Percentiles rank a stretch among this genome's conserved stretches.
Evolutionary conservation across 2,113 vertebrate species (phyloP).

Genomic region (Lophura nycthemera): DNA sequence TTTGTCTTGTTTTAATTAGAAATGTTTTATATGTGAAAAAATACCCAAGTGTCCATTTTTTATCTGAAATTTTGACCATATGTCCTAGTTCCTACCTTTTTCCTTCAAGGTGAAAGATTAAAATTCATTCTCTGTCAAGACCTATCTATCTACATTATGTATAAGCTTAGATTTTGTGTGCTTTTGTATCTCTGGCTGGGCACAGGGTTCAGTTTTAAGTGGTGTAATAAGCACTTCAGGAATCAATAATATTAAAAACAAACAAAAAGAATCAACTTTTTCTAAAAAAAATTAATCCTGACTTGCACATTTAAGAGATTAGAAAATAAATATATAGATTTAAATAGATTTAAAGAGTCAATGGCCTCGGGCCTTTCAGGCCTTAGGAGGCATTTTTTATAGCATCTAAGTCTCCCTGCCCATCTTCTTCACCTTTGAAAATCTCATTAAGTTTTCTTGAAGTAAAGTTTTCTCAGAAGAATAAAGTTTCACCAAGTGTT

Average conservation of each 20-base stretch:
- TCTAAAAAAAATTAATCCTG: not conserved
- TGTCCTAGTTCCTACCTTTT: not conserved
- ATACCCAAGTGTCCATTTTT: not conserved
- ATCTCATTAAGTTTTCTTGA: not conserved
- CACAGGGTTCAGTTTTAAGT: not conserved
- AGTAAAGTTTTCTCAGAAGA: not conserved
- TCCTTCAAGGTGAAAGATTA: not conserved
- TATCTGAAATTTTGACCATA: not conserved
- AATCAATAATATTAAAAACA: not conserved
- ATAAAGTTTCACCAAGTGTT: not conserved
- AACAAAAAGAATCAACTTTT: not conserved
- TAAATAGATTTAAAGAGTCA: not conserved
- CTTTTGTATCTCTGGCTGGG: not conserved
- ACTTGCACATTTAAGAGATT: not conserved
- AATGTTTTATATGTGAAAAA: not conserved
- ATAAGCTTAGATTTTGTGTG: not conserved
- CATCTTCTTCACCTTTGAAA: not conserved
- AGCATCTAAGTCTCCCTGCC: not conserved
- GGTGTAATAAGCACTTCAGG: not conserved
- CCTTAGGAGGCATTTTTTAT: not conserved
- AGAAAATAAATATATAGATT: not conserved
- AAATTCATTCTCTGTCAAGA: not conserved
- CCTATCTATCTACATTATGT: not conserved
- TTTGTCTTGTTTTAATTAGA: not conserved
- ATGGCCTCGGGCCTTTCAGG: not conserved